Evolutionary conservation across 2,113 vertebrate genomes (phyloP).

Genomic region (Kryptolebias marmoratus): DNA sequence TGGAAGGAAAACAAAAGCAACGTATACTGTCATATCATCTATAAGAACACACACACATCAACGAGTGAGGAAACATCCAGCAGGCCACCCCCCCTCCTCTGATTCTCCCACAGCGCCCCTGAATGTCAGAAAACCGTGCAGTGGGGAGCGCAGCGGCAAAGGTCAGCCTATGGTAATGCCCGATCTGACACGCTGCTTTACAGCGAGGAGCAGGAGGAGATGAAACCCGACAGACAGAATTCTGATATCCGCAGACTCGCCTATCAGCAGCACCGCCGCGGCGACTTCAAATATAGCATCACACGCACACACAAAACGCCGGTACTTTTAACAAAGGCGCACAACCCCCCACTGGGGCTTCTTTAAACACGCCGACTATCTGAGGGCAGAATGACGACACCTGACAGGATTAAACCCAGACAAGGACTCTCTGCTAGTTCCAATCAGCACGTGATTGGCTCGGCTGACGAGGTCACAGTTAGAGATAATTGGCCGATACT

Average conservation of each 20-base stretch:
- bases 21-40: constrained; percentile 51
- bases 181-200: constrained; percentile 68
- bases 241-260: constrained; percentile 58
- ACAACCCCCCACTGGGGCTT: constrained; percentile 30
- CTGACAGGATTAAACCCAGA: constrained; percentile 40
- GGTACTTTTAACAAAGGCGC: constrained; percentile 41
- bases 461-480: constrained; percentile 17
- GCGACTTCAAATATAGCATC: constrained; percentile 60
- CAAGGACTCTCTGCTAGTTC: constrained; percentile 21
- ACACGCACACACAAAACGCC: constrained; percentile 50
- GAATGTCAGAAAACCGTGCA: constrained; percentile 79
- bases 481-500: too few species aligned
- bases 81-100: constrained; percentile 51
- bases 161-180: constrained; percentile 81
- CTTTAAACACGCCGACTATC: constrained; percentile 33
- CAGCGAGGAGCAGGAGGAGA: constrained; percentile 55
- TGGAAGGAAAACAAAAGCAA: not conserved
- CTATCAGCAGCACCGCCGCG: constrained; percentile 54
- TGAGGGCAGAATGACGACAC: constrained; percentile 35
- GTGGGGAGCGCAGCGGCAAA: constrained; percentile 74
- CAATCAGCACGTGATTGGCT: constrained; percentile 6
- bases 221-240: constrained; percentile 63
- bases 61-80: constrained; percentile 53
- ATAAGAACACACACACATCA: constrained; percentile 52
- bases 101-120: constrained; percentile 61